A percentile compares a stretch with the other conserved stretches of the same genome.
Conservation (phyloP, 2,797 vertebrate genomes). For the Chrosomus eos region DNA sequence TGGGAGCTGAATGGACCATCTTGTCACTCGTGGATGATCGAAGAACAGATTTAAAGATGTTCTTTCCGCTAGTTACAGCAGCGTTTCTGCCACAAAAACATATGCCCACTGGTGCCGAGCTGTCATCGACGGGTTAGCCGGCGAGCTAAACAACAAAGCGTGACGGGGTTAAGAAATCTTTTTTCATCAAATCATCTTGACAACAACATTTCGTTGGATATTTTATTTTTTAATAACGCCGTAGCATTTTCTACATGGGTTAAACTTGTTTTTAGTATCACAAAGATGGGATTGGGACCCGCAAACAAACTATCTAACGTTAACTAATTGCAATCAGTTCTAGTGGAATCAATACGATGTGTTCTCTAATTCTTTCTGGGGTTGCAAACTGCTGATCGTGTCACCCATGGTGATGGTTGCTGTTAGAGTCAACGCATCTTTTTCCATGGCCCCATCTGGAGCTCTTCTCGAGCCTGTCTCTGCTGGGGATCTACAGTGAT, state of each 20-base stretch:
- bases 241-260: background rate
- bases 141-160: conserved; percentile 33
- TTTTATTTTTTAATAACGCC: background rate
- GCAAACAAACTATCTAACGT: background rate
- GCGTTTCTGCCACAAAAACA: conserved; percentile 2
- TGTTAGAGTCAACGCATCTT: conserved; percentile 21
- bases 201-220: background rate
- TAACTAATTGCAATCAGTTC: background rate
- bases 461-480: conserved; percentile 31
- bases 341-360: background rate
- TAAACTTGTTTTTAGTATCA: background rate
- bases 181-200: background rate
- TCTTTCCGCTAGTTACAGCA: background rate
- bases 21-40: background rate
- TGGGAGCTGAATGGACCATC: background rate
- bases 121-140: conserved; percentile 48
- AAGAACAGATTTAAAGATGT: conserved; percentile 12
- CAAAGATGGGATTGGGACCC: background rate
- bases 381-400: conserved; percentile 15
- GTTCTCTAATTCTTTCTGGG: background rate
- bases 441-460: conserved; percentile 24
- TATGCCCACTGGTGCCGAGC: conserved; percentile 26
- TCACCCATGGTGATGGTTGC: conserved; percentile 37
- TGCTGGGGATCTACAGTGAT: conserved; percentile 64
- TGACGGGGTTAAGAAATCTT: background rate